phyloP scores from a whole-genome alignment of 2,113 vertebrate species.

The Trachemys scripta region DNA sequence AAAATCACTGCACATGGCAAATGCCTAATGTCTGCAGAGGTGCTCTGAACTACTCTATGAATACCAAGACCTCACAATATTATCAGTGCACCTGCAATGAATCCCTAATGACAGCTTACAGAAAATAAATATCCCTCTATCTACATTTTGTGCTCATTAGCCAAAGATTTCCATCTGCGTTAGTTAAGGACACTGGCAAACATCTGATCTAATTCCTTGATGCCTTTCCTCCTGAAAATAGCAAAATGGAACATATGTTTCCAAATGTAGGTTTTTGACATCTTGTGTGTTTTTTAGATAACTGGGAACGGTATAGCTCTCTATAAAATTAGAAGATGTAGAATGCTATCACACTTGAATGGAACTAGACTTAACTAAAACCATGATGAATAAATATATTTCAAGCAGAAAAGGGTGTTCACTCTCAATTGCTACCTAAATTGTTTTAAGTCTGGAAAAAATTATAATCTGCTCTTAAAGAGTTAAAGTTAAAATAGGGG shows the following conservation, averaged over 20 bases:
- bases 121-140: background rate
- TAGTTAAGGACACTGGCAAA: rapidly evolving
- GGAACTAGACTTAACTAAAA: background rate
- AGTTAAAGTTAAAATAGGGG: background rate
- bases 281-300: background rate
- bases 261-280: background rate
- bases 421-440: background rate
- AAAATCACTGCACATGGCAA: rapidly evolving
- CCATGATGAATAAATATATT: background rate
- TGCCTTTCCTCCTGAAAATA: background rate
- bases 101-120: rapidly evolving
- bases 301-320: background rate
- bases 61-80: background rate
- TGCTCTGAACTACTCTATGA: background rate
- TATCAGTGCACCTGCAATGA: rapidly evolving
- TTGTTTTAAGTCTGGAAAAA: background rate
- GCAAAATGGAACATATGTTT: background rate
- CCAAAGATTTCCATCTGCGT: background rate
- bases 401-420: background rate
- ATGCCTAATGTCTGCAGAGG: background rate
- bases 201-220: background rate
- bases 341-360: background rate
- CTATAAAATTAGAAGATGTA: background rate
- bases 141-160: background rate
- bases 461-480: background rate